Evolutionary conservation across 2,888 invertebrate genomes (phyloP), one percentile per base, ranked within the genome.

Genomic region (Dryococelus australis): DNA sequence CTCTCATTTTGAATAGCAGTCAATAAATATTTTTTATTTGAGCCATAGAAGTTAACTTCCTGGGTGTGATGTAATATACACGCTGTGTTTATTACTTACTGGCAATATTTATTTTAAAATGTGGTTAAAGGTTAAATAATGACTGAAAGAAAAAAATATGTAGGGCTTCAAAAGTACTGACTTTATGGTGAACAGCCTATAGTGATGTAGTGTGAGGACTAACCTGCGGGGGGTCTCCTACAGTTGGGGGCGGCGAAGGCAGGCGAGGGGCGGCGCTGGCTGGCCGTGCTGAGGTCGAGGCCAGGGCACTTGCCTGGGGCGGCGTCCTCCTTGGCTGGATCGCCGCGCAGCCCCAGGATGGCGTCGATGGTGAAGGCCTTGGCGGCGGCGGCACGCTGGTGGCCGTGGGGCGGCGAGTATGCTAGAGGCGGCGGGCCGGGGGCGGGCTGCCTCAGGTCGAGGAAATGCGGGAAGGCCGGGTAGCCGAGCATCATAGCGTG

Each of bases 321-420:
- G 86, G n/a, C 35, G 35, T 28, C 86, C 47, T n/a, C 28, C 24
- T 20, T 28, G 53, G 65, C 13, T 47, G 79, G 35, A 26, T 81
- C 87, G 83, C 93, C 95, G 87, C 96, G 95, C 89, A 97, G 92
- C 0, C 97, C 97, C 90, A 98, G 94, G 90, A 97, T 97, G 89
- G 97, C 97, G 89, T 97, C 97, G 90, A 98, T 98, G 43, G 97
- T 97, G 91, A 98, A 98, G 10, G 97, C 97, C 91, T 96, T 96
- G 81, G 95, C 95, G 65, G 65, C 20, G 65, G 65, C 86, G 88
- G 88, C 85, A 88, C 86, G 78, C 86, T 81, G 88, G 89, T 28
- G 91, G 91, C 53, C 92, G 91, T 88, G 91, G 90, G 86, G 92
- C 51, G 86, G 51, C 79, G 87, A 84, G 86, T 88, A 88, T 85